Base-by-base conservation (phyloP, 2,888 invertebrate genomes). In the Salticus scenicus region DNA sequence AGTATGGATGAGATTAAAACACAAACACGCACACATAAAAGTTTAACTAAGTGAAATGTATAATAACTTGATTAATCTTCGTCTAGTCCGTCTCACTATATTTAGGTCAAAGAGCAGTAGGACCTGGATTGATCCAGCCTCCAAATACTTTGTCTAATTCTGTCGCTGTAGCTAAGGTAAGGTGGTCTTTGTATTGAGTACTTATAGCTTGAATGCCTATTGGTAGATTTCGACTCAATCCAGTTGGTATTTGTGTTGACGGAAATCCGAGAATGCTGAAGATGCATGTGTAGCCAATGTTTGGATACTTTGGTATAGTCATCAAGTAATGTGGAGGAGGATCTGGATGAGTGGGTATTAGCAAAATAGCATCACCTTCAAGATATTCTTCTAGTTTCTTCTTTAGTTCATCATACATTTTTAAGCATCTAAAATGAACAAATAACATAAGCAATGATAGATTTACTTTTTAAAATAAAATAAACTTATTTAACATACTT, bases 261-360 rank as follows among this genome's bases (percentile, higher is more conserved):
- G 98, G 98, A 82, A 97, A 93, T 0, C 96, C 96, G 71, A 97
- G 92, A 37, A 96, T 94, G 91, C 98, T 98, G 86, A 98, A 94
- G 88, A 97, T 94, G 28, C 94, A 95, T 0, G 97, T 96, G 90
- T 98, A 98, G 5, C 94, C 93, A 90, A 97, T 97, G 91, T 98
- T 97, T 88, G 96, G 94, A 14, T 96, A 93, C 89, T 95, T 94
- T 27, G 94, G 90, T 30, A 97, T 90, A 0, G 97, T 96, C 90
- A 97, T 96, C 90, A 96, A 94, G 91, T 98, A 97, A 90, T 96
- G 95, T 0, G 95, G 96, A 0, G 98, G 97, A 10, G 95, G 93
- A 14, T 95, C 95, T 0, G 98, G 97, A 92, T 97, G 96, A 0
- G 96, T 94, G 0, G 98, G 98, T 90, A 95, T 97, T 33, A 98